phyloP scores from a whole-genome alignment of 2,888 invertebrate genomes.

The Cactoblastis cactorum region DNA sequence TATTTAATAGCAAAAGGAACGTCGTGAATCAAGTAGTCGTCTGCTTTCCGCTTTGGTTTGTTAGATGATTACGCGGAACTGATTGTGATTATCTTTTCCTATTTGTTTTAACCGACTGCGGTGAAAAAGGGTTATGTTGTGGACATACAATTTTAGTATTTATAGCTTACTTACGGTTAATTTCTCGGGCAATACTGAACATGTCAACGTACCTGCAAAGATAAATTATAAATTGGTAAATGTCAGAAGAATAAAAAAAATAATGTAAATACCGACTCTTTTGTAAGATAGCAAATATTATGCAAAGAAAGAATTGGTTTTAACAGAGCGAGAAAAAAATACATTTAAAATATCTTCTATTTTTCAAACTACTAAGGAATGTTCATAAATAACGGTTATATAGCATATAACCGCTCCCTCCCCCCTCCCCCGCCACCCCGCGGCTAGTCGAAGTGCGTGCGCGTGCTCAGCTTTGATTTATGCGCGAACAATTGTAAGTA shows the following conservation, averaged over 20 bases:
- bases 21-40: neutral
- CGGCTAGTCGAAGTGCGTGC: neutral
- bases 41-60: neutral
- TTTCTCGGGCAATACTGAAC: no score
- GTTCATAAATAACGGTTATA: neutral
- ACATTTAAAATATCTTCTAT: neutral
- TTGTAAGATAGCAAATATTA: no score
- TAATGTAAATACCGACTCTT: no score
- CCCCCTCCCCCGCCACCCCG: neutral
- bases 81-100: neutral
- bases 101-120: no score
- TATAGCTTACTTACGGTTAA: no score
- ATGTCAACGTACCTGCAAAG: no score
- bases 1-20: slow-evolving; percentile 1
- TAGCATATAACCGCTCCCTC: neutral
- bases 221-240: no score
- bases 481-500: neutral
- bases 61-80: slow-evolving; percentile 1
- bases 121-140: no score
- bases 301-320: no score
- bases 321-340: neutral
- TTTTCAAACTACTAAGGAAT: neutral
- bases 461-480: slow-evolving; percentile 9
- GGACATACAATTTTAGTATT: no score
- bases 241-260: no score